Conservation (phyloP, 2,797 vertebrate species). For the Cottoperca gobio region DNA sequence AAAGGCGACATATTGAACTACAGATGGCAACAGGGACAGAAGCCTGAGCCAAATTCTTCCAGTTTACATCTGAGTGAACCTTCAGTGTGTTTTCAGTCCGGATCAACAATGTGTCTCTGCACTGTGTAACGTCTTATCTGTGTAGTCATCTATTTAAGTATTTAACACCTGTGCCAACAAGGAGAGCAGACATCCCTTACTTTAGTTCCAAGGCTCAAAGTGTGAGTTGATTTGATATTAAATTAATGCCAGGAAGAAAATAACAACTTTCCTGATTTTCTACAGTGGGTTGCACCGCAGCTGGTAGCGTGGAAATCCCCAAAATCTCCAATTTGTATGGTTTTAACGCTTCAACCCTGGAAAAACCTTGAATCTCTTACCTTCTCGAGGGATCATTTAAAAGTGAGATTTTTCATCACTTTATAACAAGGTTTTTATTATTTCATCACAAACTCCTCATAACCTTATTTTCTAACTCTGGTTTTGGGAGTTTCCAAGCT, state of each 20-base stretch:
- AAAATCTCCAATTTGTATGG: conserved; percentile 11
- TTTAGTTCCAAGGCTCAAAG: neutral
- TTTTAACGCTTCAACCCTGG: conserved; percentile 1
- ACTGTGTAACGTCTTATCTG: neutral
- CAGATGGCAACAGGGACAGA: conserved; percentile 9
- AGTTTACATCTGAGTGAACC: neutral
- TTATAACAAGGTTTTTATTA: neutral
- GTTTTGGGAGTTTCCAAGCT: neutral
- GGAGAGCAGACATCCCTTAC: conserved; percentile 4
- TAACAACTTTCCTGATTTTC: conserved; percentile 12
- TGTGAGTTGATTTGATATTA: conserved; percentile 3
- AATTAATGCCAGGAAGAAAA: conserved; percentile 25
- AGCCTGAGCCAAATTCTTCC: neutral
- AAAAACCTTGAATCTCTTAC: conserved; percentile 1
- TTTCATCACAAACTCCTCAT: conserved; percentile 8
- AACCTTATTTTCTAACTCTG: neutral
- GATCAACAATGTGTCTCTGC: neutral
- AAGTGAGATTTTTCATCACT: conserved; percentile 3
- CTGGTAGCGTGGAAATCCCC: conserved; percentile 30
- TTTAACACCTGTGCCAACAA: conserved; percentile 5
- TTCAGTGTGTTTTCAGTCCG: neutral
- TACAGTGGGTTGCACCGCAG: conserved; percentile 5
- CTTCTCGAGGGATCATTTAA: conserved; percentile 4
- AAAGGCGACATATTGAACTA: conserved; percentile 52
- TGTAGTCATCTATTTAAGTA: conserved; percentile 1